phyloP scores from a whole-genome alignment of 1,140 invertebrate genomes.

The Brachionus paranguensis region DNA sequence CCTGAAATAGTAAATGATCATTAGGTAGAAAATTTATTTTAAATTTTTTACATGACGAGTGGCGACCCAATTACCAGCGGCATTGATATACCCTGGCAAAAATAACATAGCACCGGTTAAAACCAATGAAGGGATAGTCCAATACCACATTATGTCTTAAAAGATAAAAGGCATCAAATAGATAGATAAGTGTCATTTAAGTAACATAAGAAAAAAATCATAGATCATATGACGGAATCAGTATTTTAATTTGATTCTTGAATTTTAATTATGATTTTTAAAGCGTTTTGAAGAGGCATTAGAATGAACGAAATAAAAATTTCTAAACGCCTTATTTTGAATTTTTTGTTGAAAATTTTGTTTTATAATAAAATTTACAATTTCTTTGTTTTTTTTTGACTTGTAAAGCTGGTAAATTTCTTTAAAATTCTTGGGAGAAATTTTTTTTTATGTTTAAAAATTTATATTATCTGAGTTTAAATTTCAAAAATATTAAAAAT shows the following conservation, averaged over 20 bases:
- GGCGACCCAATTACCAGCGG: conserved; percentile 32
- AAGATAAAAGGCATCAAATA: neutral
- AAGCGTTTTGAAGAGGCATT: neutral
- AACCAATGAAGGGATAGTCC: conserved; percentile 17
- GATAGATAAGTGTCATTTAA: neutral
- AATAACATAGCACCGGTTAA: conserved; percentile 26
- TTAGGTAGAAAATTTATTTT: neutral
- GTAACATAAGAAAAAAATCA: neutral
- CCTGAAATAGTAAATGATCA: neutral
- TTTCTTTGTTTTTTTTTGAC: neutral
- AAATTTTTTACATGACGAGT: conserved; percentile 16
- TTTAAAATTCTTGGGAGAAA: too few species aligned
- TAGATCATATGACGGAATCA: neutral
- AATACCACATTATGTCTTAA: conserved; percentile 33
- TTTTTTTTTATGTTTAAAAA: too few species aligned
- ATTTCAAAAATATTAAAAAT: too few species aligned
- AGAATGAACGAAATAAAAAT: neutral
- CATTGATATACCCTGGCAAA: conserved; percentile 9
- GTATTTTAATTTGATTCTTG: neutral
- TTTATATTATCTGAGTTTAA: too few species aligned
- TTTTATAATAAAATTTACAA: neutral
- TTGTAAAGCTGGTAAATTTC: neutral
- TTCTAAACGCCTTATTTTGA: neutral
- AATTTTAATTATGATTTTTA: neutral
- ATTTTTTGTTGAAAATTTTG: neutral